These are phyloP conservation scores for Pseudorectes ferrugineus DNA, from an alignment of 2,113 vertebrate genomes.

Conservation along the genomic window DNA sequence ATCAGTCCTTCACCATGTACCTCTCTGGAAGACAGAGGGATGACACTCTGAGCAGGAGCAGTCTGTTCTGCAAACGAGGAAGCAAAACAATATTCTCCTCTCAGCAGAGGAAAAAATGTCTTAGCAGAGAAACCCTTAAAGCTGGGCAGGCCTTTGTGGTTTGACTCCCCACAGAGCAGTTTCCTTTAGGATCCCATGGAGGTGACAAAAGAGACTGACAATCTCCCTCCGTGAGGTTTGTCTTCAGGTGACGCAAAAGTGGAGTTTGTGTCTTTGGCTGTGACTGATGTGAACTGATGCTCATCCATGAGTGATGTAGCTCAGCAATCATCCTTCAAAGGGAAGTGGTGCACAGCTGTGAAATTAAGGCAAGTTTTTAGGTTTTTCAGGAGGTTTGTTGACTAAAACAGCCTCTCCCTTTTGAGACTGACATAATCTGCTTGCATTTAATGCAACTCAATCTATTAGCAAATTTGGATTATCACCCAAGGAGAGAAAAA, in stretches of 20 bases:
- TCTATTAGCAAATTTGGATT: background rate
- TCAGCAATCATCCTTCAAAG: background rate
- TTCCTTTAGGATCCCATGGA: background rate
- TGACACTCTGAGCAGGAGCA: background rate
- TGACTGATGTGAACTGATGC: background rate
- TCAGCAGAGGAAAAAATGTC: accelerated
- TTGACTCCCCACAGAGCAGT: background rate
- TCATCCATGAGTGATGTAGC: accelerated
- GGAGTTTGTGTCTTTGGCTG: background rate
- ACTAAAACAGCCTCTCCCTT: background rate
- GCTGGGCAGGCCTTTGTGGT: background rate
- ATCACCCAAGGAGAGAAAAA: background rate
- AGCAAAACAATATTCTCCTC: background rate
- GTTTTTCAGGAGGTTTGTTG: background rate
- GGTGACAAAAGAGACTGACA: background rate
- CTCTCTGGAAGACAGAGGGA: accelerated
- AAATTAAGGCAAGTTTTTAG: background rate
- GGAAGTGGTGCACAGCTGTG: background rate
- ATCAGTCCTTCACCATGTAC: background rate
- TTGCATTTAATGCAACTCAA: background rate
- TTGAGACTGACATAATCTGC: background rate
- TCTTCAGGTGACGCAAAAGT: background rate
- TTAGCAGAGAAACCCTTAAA: background rate
- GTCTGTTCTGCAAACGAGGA: background rate
- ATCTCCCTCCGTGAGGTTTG: background rate